phyloP scores from a whole-genome alignment of 2,113 vertebrate species.

The Tretioscincus oriximinensis region DNA sequence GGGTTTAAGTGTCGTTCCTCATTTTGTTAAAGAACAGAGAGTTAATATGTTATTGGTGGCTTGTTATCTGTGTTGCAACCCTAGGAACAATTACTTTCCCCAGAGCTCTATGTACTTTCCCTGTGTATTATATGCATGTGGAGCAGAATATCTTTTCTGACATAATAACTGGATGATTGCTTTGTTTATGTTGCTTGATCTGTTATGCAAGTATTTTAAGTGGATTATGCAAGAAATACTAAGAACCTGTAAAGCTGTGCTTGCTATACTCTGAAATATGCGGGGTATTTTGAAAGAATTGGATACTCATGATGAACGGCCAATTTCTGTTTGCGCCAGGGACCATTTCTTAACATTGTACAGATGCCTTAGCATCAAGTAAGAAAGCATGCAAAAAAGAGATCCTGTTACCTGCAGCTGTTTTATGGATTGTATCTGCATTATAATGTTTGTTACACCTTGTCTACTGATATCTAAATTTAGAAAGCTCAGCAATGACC shows the following conservation, averaged over 20 bases:
- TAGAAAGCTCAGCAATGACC: no score
- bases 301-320: not conserved
- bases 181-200: not conserved
- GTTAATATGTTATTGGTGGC: not conserved
- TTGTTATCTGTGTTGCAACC: not conserved
- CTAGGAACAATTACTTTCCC: not conserved
- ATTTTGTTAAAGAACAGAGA: not conserved
- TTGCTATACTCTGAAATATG: not conserved
- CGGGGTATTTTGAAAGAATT: not conserved
- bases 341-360: not conserved
- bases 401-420: not conserved
- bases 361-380: not conserved
- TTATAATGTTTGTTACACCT: not conserved
- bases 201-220: not conserved
- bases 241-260: not conserved
- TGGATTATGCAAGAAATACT: conserved; percentile 10
- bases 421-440: not conserved
- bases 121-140: conserved; percentile 9
- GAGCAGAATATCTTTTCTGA: conserved; percentile 39
- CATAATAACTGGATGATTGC: conserved; percentile 45
- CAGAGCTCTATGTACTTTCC: conserved; percentile 2
- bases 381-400: not conserved
- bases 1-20: not conserved
- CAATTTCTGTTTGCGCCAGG: not conserved
- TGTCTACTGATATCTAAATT: no score